Base-by-base conservation (phyloP, 2,888 invertebrate species). In the Drosophila infuscata region DNA sequence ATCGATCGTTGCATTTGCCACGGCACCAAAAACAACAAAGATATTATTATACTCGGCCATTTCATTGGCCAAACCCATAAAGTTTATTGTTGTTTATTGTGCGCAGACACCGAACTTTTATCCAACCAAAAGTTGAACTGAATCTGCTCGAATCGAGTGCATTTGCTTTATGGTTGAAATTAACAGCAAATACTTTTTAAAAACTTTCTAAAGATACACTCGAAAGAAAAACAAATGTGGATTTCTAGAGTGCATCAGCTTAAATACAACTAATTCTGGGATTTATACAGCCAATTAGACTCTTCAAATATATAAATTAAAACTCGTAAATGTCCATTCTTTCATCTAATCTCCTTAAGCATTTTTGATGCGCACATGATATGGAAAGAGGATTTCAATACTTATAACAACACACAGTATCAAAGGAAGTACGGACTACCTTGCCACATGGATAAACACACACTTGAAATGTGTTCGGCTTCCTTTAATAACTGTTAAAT, bases 401-500 rank as follows among this genome's bases (percentile, higher is more conserved):
- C 17, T 49, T 49, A 17, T 9, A 49, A 49, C 3, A 48, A 15
- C 20, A 20, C 41, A 20, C n/a, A 1, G 49, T 29, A 9, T 49
- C 29, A 17, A 49, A 9, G 29, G 15, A 49, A 9, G 9, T 17
- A n/a, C 15, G 25, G 25, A 25, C 46, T 36, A 15, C 32, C n/a
- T n/a, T n/a, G 5, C 25, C 3, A 25, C 46, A 7, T 32, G 46
- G 20, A 0, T 20, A 12, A 29, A 29, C 29, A 58, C 46, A 48
- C 20, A 36, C 53, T 35, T 43, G 32, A 48, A 66, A 48, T 33
- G 12, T 59, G 35, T 43, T 62, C 33, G 25, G 70, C 59, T 75
- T 30, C 62, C 51, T 76, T 72, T 81, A 72, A 79, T 79, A 77
- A 61, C 63, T 61, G 36, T 51, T 17, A 66, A 79, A 58, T 66